phyloP scores from a whole-genome alignment of 2,888 invertebrate species.

The Aproaerema taeniolella region DNA sequence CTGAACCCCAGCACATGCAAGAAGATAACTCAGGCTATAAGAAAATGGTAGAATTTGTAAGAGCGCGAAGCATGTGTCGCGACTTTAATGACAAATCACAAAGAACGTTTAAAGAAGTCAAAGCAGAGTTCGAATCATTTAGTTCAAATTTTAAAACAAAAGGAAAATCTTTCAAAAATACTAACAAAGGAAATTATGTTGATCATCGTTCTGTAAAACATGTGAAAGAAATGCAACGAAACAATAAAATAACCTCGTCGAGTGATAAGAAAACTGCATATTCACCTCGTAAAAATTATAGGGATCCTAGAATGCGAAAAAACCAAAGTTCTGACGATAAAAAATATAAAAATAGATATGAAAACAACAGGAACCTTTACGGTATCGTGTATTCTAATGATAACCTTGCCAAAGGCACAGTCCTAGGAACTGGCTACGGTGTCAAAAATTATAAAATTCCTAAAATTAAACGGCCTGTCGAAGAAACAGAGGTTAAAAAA shows the following conservation, averaged over 20 bases:
- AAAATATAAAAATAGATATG: constrained; percentile 27
- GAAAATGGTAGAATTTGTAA: constrained; percentile 27
- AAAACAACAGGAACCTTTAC: constrained; percentile 28
- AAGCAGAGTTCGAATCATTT: constrained; percentile 53
- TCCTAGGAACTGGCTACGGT: constrained; percentile 54
- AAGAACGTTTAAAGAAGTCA: constrained; percentile 50
- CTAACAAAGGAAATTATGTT: too few species aligned
- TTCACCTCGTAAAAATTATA: constrained; percentile 43
- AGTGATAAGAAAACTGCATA: constrained; percentile 25
- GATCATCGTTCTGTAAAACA: too few species aligned
- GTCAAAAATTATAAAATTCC: constrained; percentile 72
- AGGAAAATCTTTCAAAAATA: constrained; percentile 16
- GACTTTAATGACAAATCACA: constrained; percentile 21
- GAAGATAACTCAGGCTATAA: constrained; percentile 5
- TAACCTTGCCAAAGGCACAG: constrained; percentile 57
- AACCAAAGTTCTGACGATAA: constrained; percentile 25
- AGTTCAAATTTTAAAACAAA: constrained; percentile 25
- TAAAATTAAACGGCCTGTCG: constrained; percentile 55
- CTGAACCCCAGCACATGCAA: not conserved
- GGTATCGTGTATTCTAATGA: constrained; percentile 65
- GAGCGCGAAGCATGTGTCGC: constrained; percentile 58
- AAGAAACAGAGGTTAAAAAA: constrained; percentile 20
- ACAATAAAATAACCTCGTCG: constrained; percentile 11
- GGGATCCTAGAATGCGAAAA: constrained; percentile 51
- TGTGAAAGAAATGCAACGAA: too few species aligned